phyloP scores from a whole-genome alignment of 2,888 invertebrate genomes.

The Drosophila engyochracea region DNA sequence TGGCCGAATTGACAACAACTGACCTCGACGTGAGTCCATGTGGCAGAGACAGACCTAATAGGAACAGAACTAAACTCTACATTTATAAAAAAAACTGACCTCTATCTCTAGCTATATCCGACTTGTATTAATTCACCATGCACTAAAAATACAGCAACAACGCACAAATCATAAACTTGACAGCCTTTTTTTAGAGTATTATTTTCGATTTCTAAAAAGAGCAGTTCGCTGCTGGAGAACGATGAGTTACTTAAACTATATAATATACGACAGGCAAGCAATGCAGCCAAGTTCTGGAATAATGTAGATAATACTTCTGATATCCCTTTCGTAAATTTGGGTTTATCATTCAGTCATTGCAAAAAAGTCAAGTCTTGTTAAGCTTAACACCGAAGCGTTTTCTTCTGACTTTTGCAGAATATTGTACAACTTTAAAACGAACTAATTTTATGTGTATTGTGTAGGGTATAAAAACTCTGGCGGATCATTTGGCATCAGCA shows the following conservation, averaged over 20 bases:
- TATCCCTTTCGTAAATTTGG: background rate
- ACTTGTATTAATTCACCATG: slow-evolving; percentile 55
- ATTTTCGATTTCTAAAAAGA: slow-evolving; percentile 2
- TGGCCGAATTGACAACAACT: slow-evolving; percentile 17
- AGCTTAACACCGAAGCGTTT: background rate
- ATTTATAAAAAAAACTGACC: slow-evolving; percentile 43
- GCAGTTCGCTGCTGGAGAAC: background rate
- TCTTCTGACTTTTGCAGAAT: background rate
- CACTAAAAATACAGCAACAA: slow-evolving; percentile 19
- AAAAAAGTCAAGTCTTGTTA: background rate
- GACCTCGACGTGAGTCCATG: slow-evolving; percentile 38
- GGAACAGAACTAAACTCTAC: slow-evolving; percentile 46
- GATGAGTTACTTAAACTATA: background rate
- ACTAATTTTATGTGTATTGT: background rate
- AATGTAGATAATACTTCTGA: background rate
- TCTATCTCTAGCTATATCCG: slow-evolving; percentile 70
- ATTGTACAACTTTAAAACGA: slow-evolving; percentile 2
- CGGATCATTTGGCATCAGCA: slow-evolving; percentile 21
- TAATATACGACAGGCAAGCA: background rate
- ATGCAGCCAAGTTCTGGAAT: background rate
- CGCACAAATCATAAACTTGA: slow-evolving; percentile 42
- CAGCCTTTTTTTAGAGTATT: slow-evolving; percentile 3
- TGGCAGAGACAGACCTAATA: slow-evolving; percentile 20
- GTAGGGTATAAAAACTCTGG: slow-evolving; percentile 24
- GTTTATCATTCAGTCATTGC: background rate